A percentile compares a stretch with the other conserved stretches of the same genome.
phyloP scores from a whole-genome alignment of 2,888 invertebrate genomes.

The Sarcophaga caerulescens region DNA sequence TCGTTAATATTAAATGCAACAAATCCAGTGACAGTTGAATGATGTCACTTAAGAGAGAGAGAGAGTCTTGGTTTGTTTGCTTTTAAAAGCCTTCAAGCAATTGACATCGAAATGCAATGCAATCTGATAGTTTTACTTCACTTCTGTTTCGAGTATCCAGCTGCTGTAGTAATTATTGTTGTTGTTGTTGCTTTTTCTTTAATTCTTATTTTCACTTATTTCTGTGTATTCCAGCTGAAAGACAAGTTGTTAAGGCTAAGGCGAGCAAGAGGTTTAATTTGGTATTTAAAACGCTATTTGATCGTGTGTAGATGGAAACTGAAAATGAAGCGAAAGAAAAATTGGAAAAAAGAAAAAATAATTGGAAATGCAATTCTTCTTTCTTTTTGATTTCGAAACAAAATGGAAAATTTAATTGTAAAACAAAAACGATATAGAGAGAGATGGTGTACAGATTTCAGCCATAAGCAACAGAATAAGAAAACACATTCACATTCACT shows the following conservation, averaged over 20 bases:
- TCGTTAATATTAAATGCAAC: conserved; percentile 53
- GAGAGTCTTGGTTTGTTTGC: conserved; percentile 48
- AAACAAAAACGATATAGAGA: background rate
- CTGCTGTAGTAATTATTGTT: background rate
- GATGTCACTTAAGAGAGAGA: conserved; percentile 48
- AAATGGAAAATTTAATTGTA: conserved; percentile 32
- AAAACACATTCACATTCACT: background rate
- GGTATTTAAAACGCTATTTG: conserved; percentile 12
- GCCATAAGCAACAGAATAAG: background rate
- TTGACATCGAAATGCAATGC: conserved; percentile 58
- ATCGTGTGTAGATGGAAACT: conserved; percentile 40
- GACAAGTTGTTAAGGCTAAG: background rate
- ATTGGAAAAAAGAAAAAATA: conserved; percentile 14
- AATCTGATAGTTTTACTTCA: conserved; percentile 32
- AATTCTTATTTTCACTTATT: background rate
- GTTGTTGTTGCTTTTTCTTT: background rate
- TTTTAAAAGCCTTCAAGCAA: conserved; percentile 55
- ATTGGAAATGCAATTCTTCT: background rate
- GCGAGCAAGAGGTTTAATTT: conserved; percentile 1
- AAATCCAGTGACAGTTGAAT: conserved; percentile 58
- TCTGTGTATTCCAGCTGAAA: background rate
- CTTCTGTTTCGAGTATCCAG: background rate
- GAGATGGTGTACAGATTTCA: background rate
- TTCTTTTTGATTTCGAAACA: conserved; percentile 10
- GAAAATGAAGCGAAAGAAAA: conserved; percentile 5